Base-by-base conservation (phyloP, 2,113 vertebrate genomes). In the Urocolius indicus region DNA sequence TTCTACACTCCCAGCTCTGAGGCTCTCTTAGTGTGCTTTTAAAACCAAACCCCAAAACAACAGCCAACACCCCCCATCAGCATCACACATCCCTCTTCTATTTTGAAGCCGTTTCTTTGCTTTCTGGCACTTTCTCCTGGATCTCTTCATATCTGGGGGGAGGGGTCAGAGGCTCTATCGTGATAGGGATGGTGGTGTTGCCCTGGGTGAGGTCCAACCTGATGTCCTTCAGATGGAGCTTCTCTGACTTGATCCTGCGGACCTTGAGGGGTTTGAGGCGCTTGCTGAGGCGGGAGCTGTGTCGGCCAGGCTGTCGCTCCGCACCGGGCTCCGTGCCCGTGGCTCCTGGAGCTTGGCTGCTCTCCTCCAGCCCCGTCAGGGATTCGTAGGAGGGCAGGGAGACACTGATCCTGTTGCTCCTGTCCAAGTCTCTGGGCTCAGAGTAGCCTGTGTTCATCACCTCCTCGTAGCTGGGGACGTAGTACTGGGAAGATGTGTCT, bases 351-450 rank as follows among this genome's bases (percentile, higher is more conserved):
- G 87, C 41, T 23, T 91, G 93, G 12, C 24, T 30, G 4, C 48
- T 22, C 48, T 95, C 89, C 0, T 97, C 90, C 1, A 98, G 92
- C 51, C 99, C 99, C 0, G 98, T 97, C 62, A 99, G 75, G 2
- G 99, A 99, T 23, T 99, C 99, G 0, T 99, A 99, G 66, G 99
- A 99, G 5, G 99, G 99, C 14, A 99, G 98, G 27, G 99, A 98
- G 49, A 98, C 10, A 55, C 98, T 99, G 41, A 98, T 96, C n/a
- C 97, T 97, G 3, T 87, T 86, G 93, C 97, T 98, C 95, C 93
- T 98, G 95, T 95, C 98, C 4, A 13, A 96, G 63, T 92, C 97
- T 45, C 94, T 84, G 7, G 49, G 63, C 49, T 97, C 96, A 0
- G 96, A 45, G 93, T 98, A 98, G 75, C 98, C 98, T 0, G 97